Conservation (phyloP, 2,797 vertebrate species). For the Hippopotamyrus pictus region DNA sequence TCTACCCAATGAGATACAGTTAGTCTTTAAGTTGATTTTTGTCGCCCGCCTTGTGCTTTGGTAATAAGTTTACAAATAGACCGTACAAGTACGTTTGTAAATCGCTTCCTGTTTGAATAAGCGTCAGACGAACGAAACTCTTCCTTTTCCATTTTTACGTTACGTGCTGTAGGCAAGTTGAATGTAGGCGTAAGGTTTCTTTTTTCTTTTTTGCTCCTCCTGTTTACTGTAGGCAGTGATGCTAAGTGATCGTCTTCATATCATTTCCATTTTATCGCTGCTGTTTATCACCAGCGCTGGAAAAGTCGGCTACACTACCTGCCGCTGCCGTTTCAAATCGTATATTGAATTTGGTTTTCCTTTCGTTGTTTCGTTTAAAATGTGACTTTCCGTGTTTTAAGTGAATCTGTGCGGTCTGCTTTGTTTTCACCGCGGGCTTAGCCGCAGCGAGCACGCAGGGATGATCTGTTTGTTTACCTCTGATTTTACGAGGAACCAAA, state of each 20-base stretch:
- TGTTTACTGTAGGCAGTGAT: background rate
- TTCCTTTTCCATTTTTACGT: background rate
- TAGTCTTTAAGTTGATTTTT: background rate
- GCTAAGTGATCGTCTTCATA: background rate
- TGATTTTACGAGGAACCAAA: background rate
- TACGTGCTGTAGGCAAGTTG: background rate
- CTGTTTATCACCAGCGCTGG: background rate
- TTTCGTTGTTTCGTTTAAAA: background rate
- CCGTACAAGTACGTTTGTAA: background rate
- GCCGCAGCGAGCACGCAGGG: background rate
- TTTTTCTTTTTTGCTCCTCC: background rate
- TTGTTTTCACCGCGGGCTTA: background rate
- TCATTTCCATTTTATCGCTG: background rate
- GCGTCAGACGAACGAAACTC: background rate
- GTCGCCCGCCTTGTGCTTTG: background rate
- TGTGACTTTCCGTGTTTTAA: background rate
- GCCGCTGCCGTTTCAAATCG: background rate
- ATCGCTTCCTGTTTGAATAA: background rate
- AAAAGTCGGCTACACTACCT: background rate
- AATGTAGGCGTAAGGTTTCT: background rate
- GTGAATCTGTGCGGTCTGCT: background rate
- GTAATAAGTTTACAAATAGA: background rate
- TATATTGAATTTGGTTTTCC: background rate
- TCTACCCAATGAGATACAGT: background rate
- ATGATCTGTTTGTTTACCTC: background rate